Conservation (phyloP, 1,140 invertebrate species). For the Aphaenogaster floridana region DNA sequence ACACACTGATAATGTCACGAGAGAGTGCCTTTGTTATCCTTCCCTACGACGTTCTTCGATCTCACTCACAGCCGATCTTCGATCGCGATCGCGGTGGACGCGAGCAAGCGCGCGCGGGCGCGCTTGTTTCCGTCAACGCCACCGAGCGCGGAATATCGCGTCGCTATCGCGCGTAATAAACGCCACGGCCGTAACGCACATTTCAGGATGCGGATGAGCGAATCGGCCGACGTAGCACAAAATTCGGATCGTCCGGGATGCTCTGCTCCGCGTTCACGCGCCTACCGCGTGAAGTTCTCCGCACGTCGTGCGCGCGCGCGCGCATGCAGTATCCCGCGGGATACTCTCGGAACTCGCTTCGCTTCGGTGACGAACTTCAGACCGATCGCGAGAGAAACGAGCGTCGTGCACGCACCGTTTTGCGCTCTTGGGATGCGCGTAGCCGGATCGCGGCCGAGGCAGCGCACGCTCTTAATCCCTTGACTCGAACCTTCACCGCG, state of each 20-base stretch:
- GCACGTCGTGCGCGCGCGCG: constrained; percentile 29
- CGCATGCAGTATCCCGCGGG: background rate
- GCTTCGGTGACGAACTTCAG: background rate
- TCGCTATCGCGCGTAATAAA: constrained; percentile 8
- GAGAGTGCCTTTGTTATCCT: constrained; percentile 10
- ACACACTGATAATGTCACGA: constrained; percentile 50
- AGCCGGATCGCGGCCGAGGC: constrained; percentile 65
- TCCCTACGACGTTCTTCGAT: background rate
- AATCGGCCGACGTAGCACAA: background rate
- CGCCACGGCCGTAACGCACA: constrained; percentile 6
- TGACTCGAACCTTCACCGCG: constrained; percentile 47
- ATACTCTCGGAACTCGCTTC: constrained; percentile 10
- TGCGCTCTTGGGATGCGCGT: background rate
- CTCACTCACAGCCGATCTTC: constrained; percentile 28
- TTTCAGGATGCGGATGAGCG: background rate
- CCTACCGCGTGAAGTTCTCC: background rate
- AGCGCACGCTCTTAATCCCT: constrained; percentile 64
- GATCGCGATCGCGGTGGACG: constrained; percentile 22
- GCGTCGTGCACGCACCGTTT: constrained; percentile 16
- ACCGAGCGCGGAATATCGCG: constrained; percentile 21
- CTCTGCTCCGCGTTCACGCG: background rate
- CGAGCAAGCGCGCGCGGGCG: constrained; percentile 16
- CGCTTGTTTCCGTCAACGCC: constrained; percentile 22
- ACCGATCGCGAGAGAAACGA: background rate
- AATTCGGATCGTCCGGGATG: background rate